These are phyloP conservation scores for human DNA, from an alignment of 2,113 vertebrate genomes.

Conservation along the genomic window GRCh38 chr5:150491001-150491500, in stretches of 20 bases:
- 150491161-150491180: not conserved
- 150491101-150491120: not conserved
- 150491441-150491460: not conserved
- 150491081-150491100: not conserved
- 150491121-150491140: not conserved
- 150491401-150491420: not conserved
- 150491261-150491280: not conserved
- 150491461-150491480: not conserved
- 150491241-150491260: not conserved
- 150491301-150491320: conserved; percentile 1
- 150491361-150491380: not conserved
- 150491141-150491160: not conserved
- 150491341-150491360: not conserved
- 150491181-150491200: not conserved
- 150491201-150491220: not conserved
- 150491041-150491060: not conserved
- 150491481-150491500: not conserved
- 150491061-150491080: not conserved
- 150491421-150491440: not conserved
- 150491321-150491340: not conserved
- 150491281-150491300: not conserved
- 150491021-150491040: not conserved
- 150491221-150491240: not conserved
- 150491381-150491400: not conserved
- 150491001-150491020: not conserved